These are phyloP conservation scores for Theretra japonica DNA, from an alignment of 2,888 invertebrate species.

Conservation along the genomic window DNA sequence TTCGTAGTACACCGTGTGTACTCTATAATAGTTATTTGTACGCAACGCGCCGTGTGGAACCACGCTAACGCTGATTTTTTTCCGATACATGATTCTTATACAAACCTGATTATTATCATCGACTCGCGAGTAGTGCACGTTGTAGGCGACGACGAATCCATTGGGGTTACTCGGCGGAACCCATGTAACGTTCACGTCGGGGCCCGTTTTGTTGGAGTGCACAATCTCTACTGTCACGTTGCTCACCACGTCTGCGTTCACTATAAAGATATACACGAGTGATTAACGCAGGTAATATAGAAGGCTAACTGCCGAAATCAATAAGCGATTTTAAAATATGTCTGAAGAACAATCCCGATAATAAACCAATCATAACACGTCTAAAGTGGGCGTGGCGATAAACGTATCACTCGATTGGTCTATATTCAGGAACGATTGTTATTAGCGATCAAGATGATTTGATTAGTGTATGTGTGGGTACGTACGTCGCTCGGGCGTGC, in stretches of 20 bases:
- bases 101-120: slow-evolving; percentile 79
- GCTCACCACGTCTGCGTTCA: slow-evolving; percentile 87
- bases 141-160: slow-evolving; percentile 94
- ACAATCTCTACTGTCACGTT: slow-evolving; percentile 74
- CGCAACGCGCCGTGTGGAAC: no score
- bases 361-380: no score
- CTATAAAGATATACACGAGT: slow-evolving; percentile 65
- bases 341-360: no score
- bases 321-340: no score
- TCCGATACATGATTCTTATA: background rate
- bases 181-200: slow-evolving; percentile 90
- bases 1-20: no score
- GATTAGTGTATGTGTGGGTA: background rate
- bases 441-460: no score
- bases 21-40: no score
- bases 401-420: no score
- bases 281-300: no score
- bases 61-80: background rate
- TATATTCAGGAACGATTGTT: no score
- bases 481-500: slow-evolving; percentile 68
- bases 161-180: slow-evolving; percentile 93
- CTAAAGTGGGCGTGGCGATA: no score
- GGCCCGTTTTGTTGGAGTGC: slow-evolving; percentile 76
- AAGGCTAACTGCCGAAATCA: no score
- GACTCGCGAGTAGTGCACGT: slow-evolving; percentile 89